Base-by-base conservation (phyloP, 2,113 vertebrate species). In the Promerops cafer region DNA sequence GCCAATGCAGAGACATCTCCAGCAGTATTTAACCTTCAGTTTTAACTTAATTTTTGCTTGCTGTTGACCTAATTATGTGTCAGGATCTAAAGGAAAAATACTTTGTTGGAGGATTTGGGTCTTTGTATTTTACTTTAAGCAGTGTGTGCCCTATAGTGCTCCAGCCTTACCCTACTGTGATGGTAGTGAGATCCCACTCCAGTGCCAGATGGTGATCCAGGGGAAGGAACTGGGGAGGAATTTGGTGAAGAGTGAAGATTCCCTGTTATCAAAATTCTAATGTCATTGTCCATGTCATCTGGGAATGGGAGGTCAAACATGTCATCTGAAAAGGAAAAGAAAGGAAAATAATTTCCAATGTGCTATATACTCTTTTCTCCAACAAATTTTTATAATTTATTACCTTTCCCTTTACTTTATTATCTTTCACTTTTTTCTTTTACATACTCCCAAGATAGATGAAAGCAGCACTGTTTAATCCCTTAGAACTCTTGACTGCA, bases 271-370 rank as follows among this genome's bases (percentile, higher is more conserved):
- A 99, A 97, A 97, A 99, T 99, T 91, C 99, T 98, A 60, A 99
- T 99, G 93, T 99, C 99, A 75, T 99, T 99, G 98, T 99, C 99
- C 98, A 99, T 99, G 94, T 99, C 99, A 79, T 99, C 99, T 76
- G 99, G 99, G 96, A 99, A 99, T 8, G 99, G 99, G 90, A 99
- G 98, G 96, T 99, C 99, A 92, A 99, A 99, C 98, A 99, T 99
- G 97, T 99, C 99, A 82, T 99, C 99, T 99, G 97, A 86, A 97
- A 93, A 78, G 56, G 39, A 84, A 70, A 82, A 82, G 52, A 45
- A 56, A 81, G 37, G 59, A 60, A 53, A 86, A 47, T 27, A 0
- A 93, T 47, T 91, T 90, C 52, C 61, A 74, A 10, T 5, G 14
- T 75, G 56, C 72, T 70, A 9, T 70, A 9, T 27, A 70, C 14